Evolutionary conservation across 2,888 invertebrate species (phyloP), one percentile per base, ranked within the genome.

Genomic region (Bombylius major): DNA sequence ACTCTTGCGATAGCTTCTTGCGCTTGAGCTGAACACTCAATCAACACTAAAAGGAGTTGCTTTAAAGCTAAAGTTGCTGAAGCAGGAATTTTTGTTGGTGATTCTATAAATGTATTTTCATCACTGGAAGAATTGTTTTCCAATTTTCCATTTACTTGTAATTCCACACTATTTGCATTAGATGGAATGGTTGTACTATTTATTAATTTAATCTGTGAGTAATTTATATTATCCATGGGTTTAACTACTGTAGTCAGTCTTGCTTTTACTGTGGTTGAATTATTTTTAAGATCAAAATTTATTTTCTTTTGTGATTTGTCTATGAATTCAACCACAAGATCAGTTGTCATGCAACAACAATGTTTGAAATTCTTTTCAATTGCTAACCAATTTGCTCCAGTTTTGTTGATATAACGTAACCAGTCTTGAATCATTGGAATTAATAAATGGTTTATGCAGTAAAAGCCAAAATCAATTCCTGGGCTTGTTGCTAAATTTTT

Each of bases 401-500:
- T 82, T 63, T 86, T 84, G 14, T 82, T 79, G 31, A 83, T 82
- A 69, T 86, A 84, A 12, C 94, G 79, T 58, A 95, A 75, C 96
- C 96, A 96, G 66, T 87, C 87, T 75, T 97, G 96, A 14, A 96
- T 86, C 78, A 90, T 89, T 0, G 96, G 96, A 54, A 97, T 77
- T 8, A 97, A 75, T 53, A 96, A 76, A 70, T 94, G 92, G 70
- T 96, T 96, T 56, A 95, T 86, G 71, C 93, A 93, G 68, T 92
- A 92, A 56, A 95, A 78, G 1, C 91, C 93, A 70, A 95, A 95
- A 63, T 87, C 84, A 4, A 89, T 83, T 33, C 95, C 96, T 9
- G 95, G 94, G 36, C 84, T 83, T 51, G 83, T 79, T 6, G 87
- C 76, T 8, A 89, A 80, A 63, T 87, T 87, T 65, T 85, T 82